These are phyloP conservation scores for Polymixis flavicincta DNA, from an alignment of 2,888 invertebrate species.

Conservation along the genomic window DNA sequence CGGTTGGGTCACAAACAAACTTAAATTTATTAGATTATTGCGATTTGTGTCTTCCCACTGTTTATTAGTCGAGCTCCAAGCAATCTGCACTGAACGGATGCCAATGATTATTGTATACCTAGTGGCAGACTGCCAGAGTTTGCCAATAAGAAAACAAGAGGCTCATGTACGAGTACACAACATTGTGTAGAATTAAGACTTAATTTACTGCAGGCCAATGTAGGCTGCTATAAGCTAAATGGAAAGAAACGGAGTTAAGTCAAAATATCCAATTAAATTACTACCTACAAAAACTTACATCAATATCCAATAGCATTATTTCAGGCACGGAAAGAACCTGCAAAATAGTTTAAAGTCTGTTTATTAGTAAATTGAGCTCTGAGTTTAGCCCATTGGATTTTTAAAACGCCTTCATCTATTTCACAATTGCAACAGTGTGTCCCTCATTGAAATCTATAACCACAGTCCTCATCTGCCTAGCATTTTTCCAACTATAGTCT, in stretches of 20 bases:
- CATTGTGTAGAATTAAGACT: not conserved
- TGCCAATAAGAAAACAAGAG: slow-evolving; percentile 7
- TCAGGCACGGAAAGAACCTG: too few relatives aligned
- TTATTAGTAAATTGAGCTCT: too few relatives aligned
- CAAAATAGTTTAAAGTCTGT: too few relatives aligned
- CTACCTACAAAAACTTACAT: too few relatives aligned
- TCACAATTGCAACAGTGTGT: not conserved
- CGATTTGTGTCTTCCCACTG: not conserved
- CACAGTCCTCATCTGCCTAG: not conserved
- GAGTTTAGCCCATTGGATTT: too few relatives aligned
- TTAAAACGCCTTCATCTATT: too few relatives aligned
- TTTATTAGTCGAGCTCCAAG: not conserved
- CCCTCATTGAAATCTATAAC: slow-evolving; percentile 5
- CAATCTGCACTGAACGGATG: slow-evolving; percentile 6
- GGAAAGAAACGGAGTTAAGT: not conserved
- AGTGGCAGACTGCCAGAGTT: slow-evolving; percentile 38
- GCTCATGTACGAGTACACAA: not conserved
- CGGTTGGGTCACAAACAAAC: not conserved
- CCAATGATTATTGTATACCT: slow-evolving; percentile 28
- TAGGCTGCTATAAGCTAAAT: not conserved
- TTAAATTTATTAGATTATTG: not conserved
- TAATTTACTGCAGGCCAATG: not conserved
- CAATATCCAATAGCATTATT: not conserved
- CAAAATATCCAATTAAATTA: too few relatives aligned
- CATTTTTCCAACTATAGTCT: not conserved